Evolutionary conservation across 2,888 invertebrate species (phyloP).

Genomic region (Orgyia antiqua): DNA sequence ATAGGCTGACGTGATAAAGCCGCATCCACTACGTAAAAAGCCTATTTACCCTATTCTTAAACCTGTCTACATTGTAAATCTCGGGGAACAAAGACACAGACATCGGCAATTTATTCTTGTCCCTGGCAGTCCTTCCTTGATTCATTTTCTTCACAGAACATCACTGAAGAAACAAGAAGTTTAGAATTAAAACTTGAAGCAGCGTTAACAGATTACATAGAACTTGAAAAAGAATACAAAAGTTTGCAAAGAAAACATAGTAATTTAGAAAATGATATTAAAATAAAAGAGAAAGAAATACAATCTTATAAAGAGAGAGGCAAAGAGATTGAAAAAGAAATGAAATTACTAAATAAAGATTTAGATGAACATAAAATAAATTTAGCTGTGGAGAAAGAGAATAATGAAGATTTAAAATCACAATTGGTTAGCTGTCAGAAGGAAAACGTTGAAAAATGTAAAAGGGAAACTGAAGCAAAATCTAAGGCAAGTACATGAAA

Average conservation of each 20-base stretch:
- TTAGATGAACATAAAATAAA: slow-evolving; percentile 53
- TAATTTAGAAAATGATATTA: slow-evolving; percentile 42
- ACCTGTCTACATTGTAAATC: no score
- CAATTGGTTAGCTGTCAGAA: slow-evolving; percentile 49
- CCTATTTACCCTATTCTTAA: no score
- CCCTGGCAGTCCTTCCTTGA: no score
- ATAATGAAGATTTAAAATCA: slow-evolving; percentile 46
- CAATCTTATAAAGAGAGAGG: slow-evolving; percentile 55
- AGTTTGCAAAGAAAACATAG: slow-evolving; percentile 38
- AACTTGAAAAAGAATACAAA: slow-evolving; percentile 63
- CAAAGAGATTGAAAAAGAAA: slow-evolving; percentile 42
- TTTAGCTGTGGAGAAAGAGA: slow-evolving; percentile 50
- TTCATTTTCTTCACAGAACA: no score
- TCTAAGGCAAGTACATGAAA: slow-evolving; percentile 48
- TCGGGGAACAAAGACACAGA: no score
- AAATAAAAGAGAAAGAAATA: slow-evolving; percentile 65
- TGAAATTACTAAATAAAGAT: slow-evolving; percentile 37
- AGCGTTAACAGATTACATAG: slow-evolving; percentile 70
- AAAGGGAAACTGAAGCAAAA: slow-evolving; percentile 64
- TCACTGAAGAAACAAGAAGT: slow-evolving; percentile 71
- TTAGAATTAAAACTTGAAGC: slow-evolving; percentile 76
- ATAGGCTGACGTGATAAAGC: no score
- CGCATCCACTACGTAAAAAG: no score
- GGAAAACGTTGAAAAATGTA: slow-evolving; percentile 45
- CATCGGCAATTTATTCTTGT: no score